Evolutionary conservation across 1,140 invertebrate species (phyloP).

Genomic region (Steinernema feltiae): DNA sequence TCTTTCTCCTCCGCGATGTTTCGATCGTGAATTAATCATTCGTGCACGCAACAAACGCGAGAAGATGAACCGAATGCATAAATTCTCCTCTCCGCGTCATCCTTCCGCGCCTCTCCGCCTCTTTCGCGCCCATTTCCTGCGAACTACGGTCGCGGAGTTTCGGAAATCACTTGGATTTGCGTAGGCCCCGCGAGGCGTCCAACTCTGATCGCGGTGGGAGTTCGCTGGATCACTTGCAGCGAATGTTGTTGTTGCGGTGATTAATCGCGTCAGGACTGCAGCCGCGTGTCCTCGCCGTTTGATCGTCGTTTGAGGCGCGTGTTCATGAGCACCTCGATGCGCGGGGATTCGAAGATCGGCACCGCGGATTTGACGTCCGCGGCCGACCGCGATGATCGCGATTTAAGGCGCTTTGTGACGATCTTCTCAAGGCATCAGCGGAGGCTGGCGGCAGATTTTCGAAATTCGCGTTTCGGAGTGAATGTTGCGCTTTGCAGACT

Average conservation of each 20-base stretch:
- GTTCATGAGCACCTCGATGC: too few species aligned
- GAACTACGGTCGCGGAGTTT: background rate
- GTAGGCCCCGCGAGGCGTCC: background rate
- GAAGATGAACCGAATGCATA: background rate
- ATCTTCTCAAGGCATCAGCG: background rate
- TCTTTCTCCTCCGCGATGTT: background rate
- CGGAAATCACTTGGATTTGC: background rate
- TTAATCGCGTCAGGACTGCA: background rate
- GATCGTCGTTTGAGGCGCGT: background rate
- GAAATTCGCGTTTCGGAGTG: too few species aligned
- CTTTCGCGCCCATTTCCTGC: too few species aligned
- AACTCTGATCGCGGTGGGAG: slow-evolving; percentile 2
- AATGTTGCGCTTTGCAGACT: too few species aligned
- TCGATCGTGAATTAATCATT: background rate
- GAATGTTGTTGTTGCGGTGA: background rate
- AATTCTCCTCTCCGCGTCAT: background rate
- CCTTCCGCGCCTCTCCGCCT: too few species aligned
- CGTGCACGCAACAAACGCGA: background rate
- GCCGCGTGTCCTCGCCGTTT: background rate
- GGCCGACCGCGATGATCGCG: too few species aligned
- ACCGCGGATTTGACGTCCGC: background rate
- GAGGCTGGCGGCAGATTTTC: too few species aligned
- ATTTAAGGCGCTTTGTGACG: too few species aligned
- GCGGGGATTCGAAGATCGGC: background rate
- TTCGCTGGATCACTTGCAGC: background rate